Evolutionary conservation across 2,888 invertebrate species (phyloP).

Genomic region (Listrodromus nycthemerus): DNA sequence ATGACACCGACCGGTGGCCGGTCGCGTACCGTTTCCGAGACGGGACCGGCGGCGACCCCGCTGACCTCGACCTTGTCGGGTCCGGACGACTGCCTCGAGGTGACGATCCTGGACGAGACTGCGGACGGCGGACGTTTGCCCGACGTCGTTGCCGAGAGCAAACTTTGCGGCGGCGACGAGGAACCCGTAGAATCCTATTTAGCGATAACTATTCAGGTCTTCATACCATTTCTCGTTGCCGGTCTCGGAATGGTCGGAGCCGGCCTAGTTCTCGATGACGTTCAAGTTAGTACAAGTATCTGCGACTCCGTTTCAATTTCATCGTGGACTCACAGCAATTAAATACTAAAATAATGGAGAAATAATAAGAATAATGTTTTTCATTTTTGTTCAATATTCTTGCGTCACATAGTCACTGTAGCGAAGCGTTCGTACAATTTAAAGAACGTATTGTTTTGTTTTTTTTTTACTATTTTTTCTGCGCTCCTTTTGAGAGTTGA

Average conservation of each 20-base stretch:
- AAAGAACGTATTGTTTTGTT: too few species aligned
- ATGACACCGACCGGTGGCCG: slow-evolving; percentile 81
- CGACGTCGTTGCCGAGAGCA: slow-evolving; percentile 86
- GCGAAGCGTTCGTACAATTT: too few species aligned
- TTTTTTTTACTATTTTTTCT: too few species aligned
- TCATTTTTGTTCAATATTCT: too few species aligned
- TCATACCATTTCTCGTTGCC: slow-evolving; percentile 90
- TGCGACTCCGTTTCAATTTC: not conserved
- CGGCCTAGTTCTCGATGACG: slow-evolving; percentile 90
- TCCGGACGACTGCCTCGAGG: slow-evolving; percentile 76
- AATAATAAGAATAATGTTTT: not conserved
- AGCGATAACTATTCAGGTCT: slow-evolving; percentile 89
- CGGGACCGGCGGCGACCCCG: slow-evolving; percentile 73
- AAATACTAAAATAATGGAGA: too few species aligned
- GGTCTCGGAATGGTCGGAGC: slow-evolving; percentile 93
- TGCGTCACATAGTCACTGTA: too few species aligned
- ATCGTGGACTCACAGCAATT: too few species aligned
- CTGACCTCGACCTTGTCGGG: slow-evolving; percentile 67
- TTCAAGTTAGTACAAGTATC: slow-evolving; percentile 86
- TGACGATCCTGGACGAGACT: slow-evolving; percentile 78
- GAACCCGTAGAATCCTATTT: slow-evolving; percentile 86
- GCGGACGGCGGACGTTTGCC: slow-evolving; percentile 85
- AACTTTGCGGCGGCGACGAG: slow-evolving; percentile 83
- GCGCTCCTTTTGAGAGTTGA: too few species aligned
- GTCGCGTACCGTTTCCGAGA: slow-evolving; percentile 80